Evolutionary conservation across 2,888 invertebrate species (phyloP).

Genomic region (Papilio elwesi): DNA sequence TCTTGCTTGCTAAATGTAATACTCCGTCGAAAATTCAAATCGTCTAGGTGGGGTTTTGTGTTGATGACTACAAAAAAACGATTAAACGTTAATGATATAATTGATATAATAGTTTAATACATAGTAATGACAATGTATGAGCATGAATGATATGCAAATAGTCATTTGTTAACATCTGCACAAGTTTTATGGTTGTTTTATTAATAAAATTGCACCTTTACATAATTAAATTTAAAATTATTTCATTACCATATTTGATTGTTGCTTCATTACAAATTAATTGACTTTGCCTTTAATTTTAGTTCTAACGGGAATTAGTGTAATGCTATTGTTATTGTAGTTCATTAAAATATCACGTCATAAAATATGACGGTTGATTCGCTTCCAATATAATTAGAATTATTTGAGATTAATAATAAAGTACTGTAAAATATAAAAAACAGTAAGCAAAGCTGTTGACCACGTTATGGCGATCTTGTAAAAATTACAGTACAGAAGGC

Average conservation of each 20-base stretch:
- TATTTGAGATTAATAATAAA: too few relatives aligned
- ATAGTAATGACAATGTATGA: constrained; percentile 41
- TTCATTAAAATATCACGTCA: not conserved
- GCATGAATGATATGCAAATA: constrained; percentile 9
- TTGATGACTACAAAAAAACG: too few relatives aligned
- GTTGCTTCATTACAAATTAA: not conserved
- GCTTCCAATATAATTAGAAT: too few relatives aligned
- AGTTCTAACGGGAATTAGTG: too few relatives aligned
- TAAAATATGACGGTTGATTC: not conserved
- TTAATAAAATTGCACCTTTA: not conserved
- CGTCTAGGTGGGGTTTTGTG: too few relatives aligned
- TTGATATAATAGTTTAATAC: too few relatives aligned
- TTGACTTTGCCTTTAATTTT: not conserved
- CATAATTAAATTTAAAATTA: constrained; percentile 9
- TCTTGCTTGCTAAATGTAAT: not conserved
- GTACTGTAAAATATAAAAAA: too few relatives aligned
- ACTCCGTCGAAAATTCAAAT: too few relatives aligned
- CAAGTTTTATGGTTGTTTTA: not conserved
- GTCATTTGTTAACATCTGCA: constrained; percentile 6
- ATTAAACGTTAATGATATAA: too few relatives aligned
- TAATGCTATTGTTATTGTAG: not conserved
- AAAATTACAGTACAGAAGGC: too few relatives aligned
- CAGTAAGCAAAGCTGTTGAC: too few relatives aligned
- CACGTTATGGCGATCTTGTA: too few relatives aligned
- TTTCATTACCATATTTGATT: constrained; percentile 10